Percentiles rank a stretch among this genome's conserved stretches.
phyloP scores from a whole-genome alignment of 2,113 vertebrate genomes.

The Aptenodytes forsteri region DNA sequence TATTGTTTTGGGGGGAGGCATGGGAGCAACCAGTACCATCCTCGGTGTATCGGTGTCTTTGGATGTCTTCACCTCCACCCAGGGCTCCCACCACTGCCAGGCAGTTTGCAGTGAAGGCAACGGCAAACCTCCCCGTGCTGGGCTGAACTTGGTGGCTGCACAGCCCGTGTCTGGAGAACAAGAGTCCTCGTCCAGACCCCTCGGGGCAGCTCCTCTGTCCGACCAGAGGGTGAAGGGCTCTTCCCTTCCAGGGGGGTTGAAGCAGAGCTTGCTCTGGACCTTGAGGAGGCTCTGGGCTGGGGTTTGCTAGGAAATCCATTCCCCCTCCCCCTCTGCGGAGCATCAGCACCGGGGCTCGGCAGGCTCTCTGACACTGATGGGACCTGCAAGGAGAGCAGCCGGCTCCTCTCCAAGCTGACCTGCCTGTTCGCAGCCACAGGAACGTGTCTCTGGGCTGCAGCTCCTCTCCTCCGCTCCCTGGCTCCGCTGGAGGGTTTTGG shows the following conservation, averaged over 20 bases:
- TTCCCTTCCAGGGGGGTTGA: background rate
- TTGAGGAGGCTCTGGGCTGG: background rate
- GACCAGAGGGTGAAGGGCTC: background rate
- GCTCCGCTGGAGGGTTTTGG: background rate
- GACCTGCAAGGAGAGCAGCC: background rate
- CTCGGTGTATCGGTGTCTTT: rapidly evolving
- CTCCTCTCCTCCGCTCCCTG: background rate
- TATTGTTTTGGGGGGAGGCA: rapidly evolving
- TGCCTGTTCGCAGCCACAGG: background rate
- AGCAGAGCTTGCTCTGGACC: background rate
- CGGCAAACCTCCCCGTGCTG: background rate
- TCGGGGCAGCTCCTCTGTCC: background rate
- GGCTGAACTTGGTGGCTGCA: background rate
- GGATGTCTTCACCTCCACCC: rapidly evolving
- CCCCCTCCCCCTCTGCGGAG: background rate
- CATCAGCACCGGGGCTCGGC: background rate
- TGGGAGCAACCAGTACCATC: background rate
- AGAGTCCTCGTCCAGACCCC: background rate
- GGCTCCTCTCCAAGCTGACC: background rate
- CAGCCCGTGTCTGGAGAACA: background rate
- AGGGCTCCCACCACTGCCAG: rapidly evolving
- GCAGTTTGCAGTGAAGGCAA: background rate
- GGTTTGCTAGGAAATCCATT: background rate
- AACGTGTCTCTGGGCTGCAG: background rate
- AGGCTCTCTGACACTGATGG: background rate